phyloP scores from a whole-genome alignment of 2,888 invertebrate species.

The Nomada ruficornis region DNA sequence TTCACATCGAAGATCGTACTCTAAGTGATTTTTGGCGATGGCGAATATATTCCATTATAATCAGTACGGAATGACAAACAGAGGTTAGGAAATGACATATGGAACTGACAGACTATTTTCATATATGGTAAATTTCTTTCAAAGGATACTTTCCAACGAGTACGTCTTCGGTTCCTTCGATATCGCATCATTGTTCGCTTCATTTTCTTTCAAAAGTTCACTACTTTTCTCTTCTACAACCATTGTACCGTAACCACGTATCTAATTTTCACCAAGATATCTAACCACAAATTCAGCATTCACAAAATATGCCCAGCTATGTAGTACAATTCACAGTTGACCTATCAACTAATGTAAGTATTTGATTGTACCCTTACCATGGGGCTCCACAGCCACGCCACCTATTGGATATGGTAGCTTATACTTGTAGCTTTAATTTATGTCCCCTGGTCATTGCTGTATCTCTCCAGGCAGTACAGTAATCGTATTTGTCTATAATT shows the following conservation, averaged over 20 bases:
- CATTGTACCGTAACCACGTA: conserved; percentile 67
- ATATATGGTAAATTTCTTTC: not conserved
- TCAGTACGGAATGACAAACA: conserved; percentile 1
- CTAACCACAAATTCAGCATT: no score
- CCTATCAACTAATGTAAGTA: no score
- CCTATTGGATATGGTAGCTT: no score
- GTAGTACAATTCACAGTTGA: no score
- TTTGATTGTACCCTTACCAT: no score
- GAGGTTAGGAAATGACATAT: conserved; percentile 73
- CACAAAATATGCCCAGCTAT: no score
- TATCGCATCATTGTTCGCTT: conserved; percentile 58
- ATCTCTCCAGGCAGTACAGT: no score
- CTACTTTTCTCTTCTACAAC: conserved; percentile 72
- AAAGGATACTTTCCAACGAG: conserved; percentile 83
- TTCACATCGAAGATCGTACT: not conserved
- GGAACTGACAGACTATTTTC: conserved; percentile 54
- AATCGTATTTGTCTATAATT: no score
- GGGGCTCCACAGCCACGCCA: no score
- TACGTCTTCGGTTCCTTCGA: conserved; percentile 72
- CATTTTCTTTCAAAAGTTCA: conserved; percentile 66
- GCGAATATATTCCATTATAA: not conserved
- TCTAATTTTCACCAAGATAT: conserved; percentile 2
- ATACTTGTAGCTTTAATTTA: no score
- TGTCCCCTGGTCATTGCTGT: no score
- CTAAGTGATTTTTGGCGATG: not conserved